Base-by-base conservation (phyloP, 2,888 invertebrate species). In the Mesorhabditis sp. region DNA sequence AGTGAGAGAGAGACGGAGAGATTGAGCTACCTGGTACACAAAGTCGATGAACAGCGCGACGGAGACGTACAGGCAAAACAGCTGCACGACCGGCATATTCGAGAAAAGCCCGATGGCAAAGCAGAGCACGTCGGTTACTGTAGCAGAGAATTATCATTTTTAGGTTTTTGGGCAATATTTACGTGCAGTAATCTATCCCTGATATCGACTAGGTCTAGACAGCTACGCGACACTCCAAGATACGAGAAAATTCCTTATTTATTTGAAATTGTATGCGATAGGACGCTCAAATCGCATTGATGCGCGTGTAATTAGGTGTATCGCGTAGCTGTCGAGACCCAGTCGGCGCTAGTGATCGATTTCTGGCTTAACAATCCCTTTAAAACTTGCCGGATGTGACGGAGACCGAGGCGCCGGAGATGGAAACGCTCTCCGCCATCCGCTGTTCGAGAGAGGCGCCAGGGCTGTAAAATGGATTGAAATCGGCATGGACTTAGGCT, bases 51-150 rank as follows among this genome's bases (percentile, higher is more conserved):
- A 74, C 42, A 84, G 72, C 13, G 83, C 82, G 4, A 84, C 75
- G 6, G 83, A 79, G 1, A 82, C 80, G 74, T 83, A 83, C 13
- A 83, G 69, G 70, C 83, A 83, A 71, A 83, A 83, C 5, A 83
- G 75, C 45, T 76, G 80, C 5, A 83, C 83, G 7, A 83, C 83
- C 3, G 84, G 84, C 78, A 84, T 76, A 62, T 83, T 81, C 0
- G 82, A 83, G 69, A 83, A 78, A 13, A 83, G 67, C 5, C 84
- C 84, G 28, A 81, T 82, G n/a, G 78, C 80, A 63, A 84, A 84
- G 66, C 83, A 83, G 45, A 83, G 75, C 4, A 84, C 82, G 68
- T 84, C 84, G 13, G 82, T 74, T 6, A 80, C 70, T 28, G 70
- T 72, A 43, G 79, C 79, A 4, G 79, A 76, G 43, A 72, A 67